Evolutionary conservation across 2,113 vertebrate genomes (phyloP).

Genomic region (Neogale vison): DNA sequence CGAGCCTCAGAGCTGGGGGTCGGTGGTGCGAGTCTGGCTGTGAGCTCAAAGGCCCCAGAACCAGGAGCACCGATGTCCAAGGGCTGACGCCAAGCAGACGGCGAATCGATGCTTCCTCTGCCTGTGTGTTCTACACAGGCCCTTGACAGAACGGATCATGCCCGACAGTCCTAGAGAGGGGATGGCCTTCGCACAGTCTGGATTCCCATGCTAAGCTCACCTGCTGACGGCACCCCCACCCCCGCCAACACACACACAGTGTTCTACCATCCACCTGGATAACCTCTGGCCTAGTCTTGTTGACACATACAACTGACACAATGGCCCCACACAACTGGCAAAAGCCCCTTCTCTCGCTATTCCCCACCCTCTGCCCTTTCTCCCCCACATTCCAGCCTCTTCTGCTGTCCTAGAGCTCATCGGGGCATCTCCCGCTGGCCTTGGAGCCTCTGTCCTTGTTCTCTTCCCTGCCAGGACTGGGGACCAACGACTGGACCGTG

Average conservation of each 20-base stretch:
- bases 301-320: background rate
- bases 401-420: background rate
- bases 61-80: background rate
- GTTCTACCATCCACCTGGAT: background rate
- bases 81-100: background rate
- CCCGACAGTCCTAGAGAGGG: background rate
- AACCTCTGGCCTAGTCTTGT: background rate
- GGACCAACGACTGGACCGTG: fast-evolving
- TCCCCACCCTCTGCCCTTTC: too few relatives aligned
- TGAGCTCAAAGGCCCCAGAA: background rate
- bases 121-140: too few relatives aligned
- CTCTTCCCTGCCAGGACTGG: background rate
- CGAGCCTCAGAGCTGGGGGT: background rate
- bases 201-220: too few relatives aligned
- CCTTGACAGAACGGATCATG: background rate
- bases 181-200: too few relatives aligned
- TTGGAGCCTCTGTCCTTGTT: background rate
- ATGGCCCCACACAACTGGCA: background rate
- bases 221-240: background rate
- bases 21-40: background rate
- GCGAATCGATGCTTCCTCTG: background rate
- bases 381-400: too few relatives aligned
- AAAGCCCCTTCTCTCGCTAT: too few relatives aligned
- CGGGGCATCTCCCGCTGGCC: background rate
- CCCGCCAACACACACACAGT: background rate